A percentile compares a stretch with the other conserved stretches of the same genome.
phyloP scores from a whole-genome alignment of 2,797 vertebrate genomes.

The Varecia variegata region DNA sequence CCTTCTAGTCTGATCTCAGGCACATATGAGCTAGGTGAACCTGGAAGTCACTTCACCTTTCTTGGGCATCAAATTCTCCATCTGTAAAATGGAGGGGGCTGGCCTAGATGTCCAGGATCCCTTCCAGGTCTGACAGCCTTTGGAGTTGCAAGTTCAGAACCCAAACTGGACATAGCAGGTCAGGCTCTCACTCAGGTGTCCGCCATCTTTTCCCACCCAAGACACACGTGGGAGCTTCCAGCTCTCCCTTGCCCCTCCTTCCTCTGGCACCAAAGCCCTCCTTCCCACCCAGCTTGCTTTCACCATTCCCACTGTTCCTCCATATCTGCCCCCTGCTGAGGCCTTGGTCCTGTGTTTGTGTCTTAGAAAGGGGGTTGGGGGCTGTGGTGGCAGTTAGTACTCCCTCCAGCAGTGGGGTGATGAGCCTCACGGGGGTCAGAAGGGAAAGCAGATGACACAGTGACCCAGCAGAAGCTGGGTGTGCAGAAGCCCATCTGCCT shows the following conservation, averaged over 20 bases:
- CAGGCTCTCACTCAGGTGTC: background rate
- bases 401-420: background rate
- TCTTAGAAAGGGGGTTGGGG: background rate
- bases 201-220: background rate
- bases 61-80: background rate
- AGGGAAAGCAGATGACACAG: background rate
- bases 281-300: background rate
- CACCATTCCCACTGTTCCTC: too few species aligned
- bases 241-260: background rate
- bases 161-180: background rate
- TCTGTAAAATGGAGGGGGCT: background rate
- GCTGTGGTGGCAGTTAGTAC: background rate
- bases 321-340: background rate
- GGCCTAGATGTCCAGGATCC: background rate
- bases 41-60: background rate
- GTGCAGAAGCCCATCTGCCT: background rate
- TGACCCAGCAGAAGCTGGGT: background rate
- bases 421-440: background rate
- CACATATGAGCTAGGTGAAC: background rate
- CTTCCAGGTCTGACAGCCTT: background rate
- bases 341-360: background rate
- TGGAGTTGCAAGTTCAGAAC: background rate
- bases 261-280: background rate
- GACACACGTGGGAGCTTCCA: background rate
- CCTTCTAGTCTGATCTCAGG: background rate